These are phyloP conservation scores for Styela clava DNA, from an alignment of 23 tunicate species.

Conservation along the genomic window DNA sequence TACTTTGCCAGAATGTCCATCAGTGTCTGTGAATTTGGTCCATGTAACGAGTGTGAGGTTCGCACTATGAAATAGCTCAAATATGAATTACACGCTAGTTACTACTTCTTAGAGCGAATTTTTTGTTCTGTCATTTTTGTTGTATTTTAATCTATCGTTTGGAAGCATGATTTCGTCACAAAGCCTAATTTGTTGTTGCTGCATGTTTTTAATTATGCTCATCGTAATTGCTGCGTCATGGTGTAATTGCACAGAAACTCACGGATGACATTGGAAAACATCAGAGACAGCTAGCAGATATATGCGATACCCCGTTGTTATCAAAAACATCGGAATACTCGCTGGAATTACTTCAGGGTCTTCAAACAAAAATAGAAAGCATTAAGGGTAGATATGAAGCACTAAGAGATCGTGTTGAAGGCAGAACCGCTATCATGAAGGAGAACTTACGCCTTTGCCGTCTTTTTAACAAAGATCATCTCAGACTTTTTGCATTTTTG, in stretches of 20 bases:
- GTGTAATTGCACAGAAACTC: constrained; percentile 24
- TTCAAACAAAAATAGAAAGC: constrained; percentile 34
- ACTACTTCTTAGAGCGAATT: no score
- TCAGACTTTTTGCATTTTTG: constrained; percentile 44
- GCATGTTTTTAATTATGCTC: neutral
- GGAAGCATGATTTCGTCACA: neutral
- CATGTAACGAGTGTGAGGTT: no score
- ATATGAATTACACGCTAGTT: no score
- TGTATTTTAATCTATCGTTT: no score
- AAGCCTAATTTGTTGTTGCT: neutral
- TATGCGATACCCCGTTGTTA: constrained; percentile 29
- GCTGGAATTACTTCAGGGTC: constrained; percentile 4
- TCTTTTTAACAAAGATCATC: constrained; percentile 36
- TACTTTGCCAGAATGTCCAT: no score
- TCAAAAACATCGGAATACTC: constrained; percentile 1
- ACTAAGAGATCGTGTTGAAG: constrained; percentile 10
- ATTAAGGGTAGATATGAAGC: constrained; percentile 31
- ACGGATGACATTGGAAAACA: constrained; percentile 30
- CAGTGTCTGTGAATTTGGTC: no score
- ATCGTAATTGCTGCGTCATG: neutral
- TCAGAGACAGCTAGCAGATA: constrained; percentile 17
- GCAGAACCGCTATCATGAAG: constrained; percentile 29
- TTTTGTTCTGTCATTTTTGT: no score
- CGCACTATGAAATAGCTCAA: no score
- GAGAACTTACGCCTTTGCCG: constrained; percentile 34